Base-by-base conservation (phyloP, 2,888 invertebrate genomes). In the Melipona bicolor region DNA sequence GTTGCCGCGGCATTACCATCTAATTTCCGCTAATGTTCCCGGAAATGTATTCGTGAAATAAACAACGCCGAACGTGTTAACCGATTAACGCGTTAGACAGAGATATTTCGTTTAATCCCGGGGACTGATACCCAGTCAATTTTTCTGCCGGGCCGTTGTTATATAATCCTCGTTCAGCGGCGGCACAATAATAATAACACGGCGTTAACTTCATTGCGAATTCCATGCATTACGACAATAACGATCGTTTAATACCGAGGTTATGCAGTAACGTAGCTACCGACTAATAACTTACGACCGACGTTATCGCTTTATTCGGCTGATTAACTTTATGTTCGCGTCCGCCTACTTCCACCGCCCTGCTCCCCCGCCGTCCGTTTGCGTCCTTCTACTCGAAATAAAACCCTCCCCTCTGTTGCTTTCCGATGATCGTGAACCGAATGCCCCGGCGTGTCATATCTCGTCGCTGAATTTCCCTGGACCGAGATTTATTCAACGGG, bases 291-390 rank as follows among this genome's bases (percentile, higher is more conserved):
- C 77, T 84, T 85, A 81, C 77, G 77, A 70, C 76, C 83, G 76
- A 81, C 85, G 89, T 90, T 91, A 90, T 90, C 90, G 83, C 80
- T 74, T 78, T 85, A 80, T 85, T 85, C 91, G 85, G 85, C 85
- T 89, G 91, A 91, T 90, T 90, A 89, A 90, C 85, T 90, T 90
- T 87, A 90, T 77, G 72, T 56, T 68, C 13, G 59, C 21, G 54
- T 61, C 64, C 21, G 15, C 27, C 36, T 9, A 9, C 36, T 9
- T 52, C 4, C 59, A 49, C 24, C 64, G 6, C 36, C 59, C 24
- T 43, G 24, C 71, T 61, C 19, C 24, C 32, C 24, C 32, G 43
- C 27, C 15, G 49, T 27, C 32, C 32, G 32, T 77, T 85, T 73
- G 62, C 65, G 76, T 68, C 21, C 24, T 59, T 36, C n/a, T 52